Evolutionary conservation across 2,888 invertebrate species (phyloP), one percentile per base, ranked within the genome.

Genomic region (Cylindroiulus punctatus): DNA sequence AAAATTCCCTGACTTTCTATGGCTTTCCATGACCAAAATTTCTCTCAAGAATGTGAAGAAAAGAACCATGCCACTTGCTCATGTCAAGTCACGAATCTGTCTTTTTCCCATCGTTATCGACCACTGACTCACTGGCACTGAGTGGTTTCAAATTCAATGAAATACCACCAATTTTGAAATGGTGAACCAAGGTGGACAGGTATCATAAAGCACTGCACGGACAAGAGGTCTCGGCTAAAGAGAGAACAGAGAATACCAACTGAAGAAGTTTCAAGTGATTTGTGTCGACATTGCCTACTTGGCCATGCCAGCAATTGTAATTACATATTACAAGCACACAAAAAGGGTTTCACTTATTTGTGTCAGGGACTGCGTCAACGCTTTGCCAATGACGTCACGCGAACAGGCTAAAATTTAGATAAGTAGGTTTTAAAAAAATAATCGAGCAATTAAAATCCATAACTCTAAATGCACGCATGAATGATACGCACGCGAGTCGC

Each of bases 351-450:
- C 22, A 26, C 1, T 1, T 76, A 76, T 76, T 14, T 30, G 30
- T 76, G 76, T 76, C 76, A 76, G 76, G 76, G 76, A 76, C 30
- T 76, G 76, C 76, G 76, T 76, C 76, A 76, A 30, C 76, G 14
- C 14, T 76, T 0, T 26, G 22, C 10, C 26, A 65, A 65, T 65
- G 65, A 65, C 65, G 65, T 44, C 26, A 57, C 22, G 57, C 44
- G 12, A 44, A 44, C 44, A 44, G 57, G 57, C 10, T 10, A 22
- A 22, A 57, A 22, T 57, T 57, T 57, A 22, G 22, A 57, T 10
- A 5, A 57, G 22, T 22, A 57, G 22, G 8, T 57, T 57, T 22
- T 19, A 0, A 22, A 57, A 52, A 57, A 57, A 57, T n/a, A 36
- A 10, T 57, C 57, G 19, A n/a, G 57, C 22, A 22, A 22, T 22